These are phyloP conservation scores for Sebastolobus alascanus DNA, from an alignment of 2,797 vertebrate genomes.

Conservation along the genomic window DNA sequence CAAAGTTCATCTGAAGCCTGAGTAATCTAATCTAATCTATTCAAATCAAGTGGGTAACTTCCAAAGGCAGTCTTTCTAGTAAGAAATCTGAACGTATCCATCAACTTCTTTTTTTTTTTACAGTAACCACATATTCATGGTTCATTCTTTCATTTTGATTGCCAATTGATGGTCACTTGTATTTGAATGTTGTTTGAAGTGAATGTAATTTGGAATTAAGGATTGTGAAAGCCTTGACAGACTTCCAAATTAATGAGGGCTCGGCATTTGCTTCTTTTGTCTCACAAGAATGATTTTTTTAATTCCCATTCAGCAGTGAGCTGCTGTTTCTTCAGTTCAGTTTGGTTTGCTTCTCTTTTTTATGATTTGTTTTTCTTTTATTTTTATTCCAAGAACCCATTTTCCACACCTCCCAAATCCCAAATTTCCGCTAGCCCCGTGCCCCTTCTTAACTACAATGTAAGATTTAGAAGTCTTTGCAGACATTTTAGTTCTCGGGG, in stretches of 20 bases:
- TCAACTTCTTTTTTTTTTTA: neutral
- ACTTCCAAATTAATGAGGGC: constrained; percentile 65
- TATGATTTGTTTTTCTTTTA: neutral
- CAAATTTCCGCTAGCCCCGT: constrained; percentile 25
- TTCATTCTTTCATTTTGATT: neutral
- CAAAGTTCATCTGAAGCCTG: neutral
- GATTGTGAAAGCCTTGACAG: constrained; percentile 61
- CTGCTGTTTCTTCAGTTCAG: constrained; percentile 19
- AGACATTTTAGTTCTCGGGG: constrained; percentile 46
- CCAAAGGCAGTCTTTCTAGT: neutral
- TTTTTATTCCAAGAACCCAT: constrained; percentile 21
- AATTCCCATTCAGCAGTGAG: constrained; percentile 48
- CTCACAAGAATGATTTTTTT: constrained; percentile 64
- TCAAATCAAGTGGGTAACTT: neutral
- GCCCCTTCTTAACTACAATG: constrained; percentile 25
- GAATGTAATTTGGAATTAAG: constrained; percentile 66
- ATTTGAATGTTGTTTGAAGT: constrained; percentile 39
- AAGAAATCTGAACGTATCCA: neutral
- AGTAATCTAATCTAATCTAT: neutral
- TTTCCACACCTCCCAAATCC: constrained; percentile 27
- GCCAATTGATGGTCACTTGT: constrained; percentile 29
- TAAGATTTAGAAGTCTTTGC: constrained; percentile 49
- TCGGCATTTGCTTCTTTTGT: constrained; percentile 61
- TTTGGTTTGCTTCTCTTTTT: constrained; percentile 3
- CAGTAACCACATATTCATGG: neutral